These are phyloP conservation scores for Crotalus horridus DNA, from an alignment of 2,113 vertebrate genomes.

Conservation along the genomic window DNA sequence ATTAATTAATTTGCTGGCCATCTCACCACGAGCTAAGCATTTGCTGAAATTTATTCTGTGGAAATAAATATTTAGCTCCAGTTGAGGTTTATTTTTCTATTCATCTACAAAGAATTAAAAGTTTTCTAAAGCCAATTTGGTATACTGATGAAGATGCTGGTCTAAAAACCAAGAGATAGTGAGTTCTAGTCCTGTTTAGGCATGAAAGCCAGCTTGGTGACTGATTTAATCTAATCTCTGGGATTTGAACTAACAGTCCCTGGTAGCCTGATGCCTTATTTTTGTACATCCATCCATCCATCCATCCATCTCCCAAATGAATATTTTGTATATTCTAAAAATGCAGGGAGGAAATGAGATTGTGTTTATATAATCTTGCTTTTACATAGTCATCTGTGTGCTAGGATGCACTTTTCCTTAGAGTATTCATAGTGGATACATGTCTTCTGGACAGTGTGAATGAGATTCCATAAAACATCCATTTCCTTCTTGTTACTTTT, in stretches of 20 bases:
- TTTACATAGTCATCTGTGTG: background rate
- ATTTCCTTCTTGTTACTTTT: conserved; percentile 3
- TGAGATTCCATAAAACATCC: conserved; percentile 18
- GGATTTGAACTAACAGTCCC: too few relatives aligned
- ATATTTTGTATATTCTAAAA: conserved; percentile 34
- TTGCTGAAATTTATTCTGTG: background rate
- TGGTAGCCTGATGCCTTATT: too few relatives aligned
- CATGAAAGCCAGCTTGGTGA: too few relatives aligned
- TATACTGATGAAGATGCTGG: background rate
- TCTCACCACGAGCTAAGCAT: background rate
- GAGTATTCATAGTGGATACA: conserved; percentile 1
- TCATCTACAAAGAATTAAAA: background rate
- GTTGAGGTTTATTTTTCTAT: background rate
- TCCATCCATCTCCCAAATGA: conserved; percentile 7
- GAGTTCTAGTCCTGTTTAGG: background rate
- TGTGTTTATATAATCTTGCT: background rate
- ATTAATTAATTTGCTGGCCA: background rate
- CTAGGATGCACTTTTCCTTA: background rate
- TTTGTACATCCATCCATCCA: too few relatives aligned
- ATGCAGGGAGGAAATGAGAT: background rate
- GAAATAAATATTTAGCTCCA: background rate
- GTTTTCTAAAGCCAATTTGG: background rate
- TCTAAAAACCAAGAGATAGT: background rate
- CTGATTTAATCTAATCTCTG: too few relatives aligned
- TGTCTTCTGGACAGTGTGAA: conserved; percentile 7